Base-by-base conservation (phyloP, 2,797 vertebrate genomes). In the Rhinophrynus dorsalis region DNA sequence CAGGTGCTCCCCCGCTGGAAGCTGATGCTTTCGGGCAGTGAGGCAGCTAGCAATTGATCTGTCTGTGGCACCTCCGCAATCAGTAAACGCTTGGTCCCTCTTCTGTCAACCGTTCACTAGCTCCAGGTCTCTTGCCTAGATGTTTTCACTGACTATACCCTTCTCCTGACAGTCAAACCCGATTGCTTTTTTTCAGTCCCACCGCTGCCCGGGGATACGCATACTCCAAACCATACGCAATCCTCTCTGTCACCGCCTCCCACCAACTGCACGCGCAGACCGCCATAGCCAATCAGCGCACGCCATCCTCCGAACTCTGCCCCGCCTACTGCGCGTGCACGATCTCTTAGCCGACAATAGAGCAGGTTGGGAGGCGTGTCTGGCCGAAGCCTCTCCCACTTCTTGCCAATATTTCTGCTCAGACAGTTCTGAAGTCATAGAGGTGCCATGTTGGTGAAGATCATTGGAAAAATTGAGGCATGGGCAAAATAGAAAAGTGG, bases 251-350 rank as follows among this genome's bases (percentile, higher is more conserved):
- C 35, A 10, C 35, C 64, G 47, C 64, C 66, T 52, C 66, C 55
- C 56, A 32, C 66, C 66, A 40, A 30, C 44, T 17, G 13, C 6
- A 55, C 66, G 66, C 66, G 66, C 54, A 0, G 42, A 7, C 1
- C 23, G 1, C 32, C 9, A 35, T 12, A 6, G 2, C 66, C 66
- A 68, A 68, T 68, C 44, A 27, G 6, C 2, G 2, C 2, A 3
- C 11, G 23, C 20, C 1, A 6, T 1, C 11, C 17, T 1, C 4
- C 24, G 20, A 17, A 6, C n/a, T 27, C 10, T 2, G 0, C 45
- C 54, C 55, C 21, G 66, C 66, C 52, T 24, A 11, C 32, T 24
- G 55, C 66, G 32, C 55, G 66, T 21, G 15, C 55, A 26, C 44
- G 23, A 5, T n/a, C n/a, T n/a, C 2, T 5, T n/a, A 3, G 17